Conservation (phyloP, 2,797 vertebrate species). For the Glossophaga mutica region DNA sequence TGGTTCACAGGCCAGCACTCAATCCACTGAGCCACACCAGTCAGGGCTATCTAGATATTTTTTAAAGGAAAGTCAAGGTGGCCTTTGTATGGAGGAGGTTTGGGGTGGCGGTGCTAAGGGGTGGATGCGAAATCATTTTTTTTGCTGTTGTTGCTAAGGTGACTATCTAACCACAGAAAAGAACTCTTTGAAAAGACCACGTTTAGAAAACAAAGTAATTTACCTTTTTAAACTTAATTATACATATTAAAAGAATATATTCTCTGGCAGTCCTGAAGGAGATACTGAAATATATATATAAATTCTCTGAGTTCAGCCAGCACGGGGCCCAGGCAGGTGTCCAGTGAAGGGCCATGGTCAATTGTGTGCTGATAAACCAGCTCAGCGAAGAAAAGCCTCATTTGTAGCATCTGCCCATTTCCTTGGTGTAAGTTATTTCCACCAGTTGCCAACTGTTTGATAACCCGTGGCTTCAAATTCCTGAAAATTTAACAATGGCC, state of each 20-base stretch:
- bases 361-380: background rate
- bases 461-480: background rate
- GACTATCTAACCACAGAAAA: background rate
- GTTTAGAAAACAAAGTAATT: background rate
- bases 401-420: background rate
- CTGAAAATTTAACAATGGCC: background rate
- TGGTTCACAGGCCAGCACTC: too few relatives aligned
- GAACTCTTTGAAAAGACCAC: background rate
- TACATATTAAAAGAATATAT: constrained; percentile 75
- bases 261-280: constrained; percentile 70
- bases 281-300: constrained; percentile 75
- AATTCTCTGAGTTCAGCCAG: background rate
- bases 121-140: background rate
- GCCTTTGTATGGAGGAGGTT: background rate
- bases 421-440: background rate
- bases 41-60: background rate
- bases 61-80: background rate
- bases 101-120: background rate
- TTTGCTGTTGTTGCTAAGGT: background rate
- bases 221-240: constrained; percentile 49
- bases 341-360: background rate
- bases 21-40: too few relatives aligned
- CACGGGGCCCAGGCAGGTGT: background rate
- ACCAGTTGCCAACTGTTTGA: background rate
- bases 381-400: background rate